Base-by-base conservation (phyloP, 2,797 vertebrate genomes). In the Coracias cyanogaster region DNA sequence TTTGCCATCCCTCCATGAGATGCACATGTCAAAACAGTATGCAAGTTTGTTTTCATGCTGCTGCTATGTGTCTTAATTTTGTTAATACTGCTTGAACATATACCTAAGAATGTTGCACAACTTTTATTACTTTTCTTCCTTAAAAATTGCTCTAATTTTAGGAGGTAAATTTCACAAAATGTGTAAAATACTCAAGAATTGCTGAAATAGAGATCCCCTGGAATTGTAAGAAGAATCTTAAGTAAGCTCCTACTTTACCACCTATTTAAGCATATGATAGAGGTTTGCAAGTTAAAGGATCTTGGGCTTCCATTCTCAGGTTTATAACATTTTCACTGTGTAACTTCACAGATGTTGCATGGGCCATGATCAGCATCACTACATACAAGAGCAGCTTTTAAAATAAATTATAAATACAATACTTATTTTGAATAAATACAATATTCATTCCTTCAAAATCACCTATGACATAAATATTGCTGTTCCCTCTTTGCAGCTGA, bases 21-120 rank as follows among this genome's bases (percentile, higher is more conserved):
- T 72, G 67, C 90, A 96, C 46, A 31, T 48, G 43, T 92, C 95
- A 94, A 83, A 94, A 95, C 71, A 94, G 52, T 49, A 85, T 24
- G 72, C 52, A 91, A 78, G 87, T 81, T 91, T 69, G 49, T 69
- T 94, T 93, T 79, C 70, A 61, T 72, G 76, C 54, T 67, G 39
- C 82, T 83, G 65, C 76, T 77, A 52, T 1, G 0, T 60, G 39
- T 70, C 73, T 86, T 83, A 51, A 81, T 88, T 93, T 41, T 82
- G 51, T 90, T 89, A 86, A 69, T 73, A 69, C 13, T 55, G 12
- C 54, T 79, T 65, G 10, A 54, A 54, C 51, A 55, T 65, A 58
- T 86, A 72, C 2, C 0, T 33, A 85, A 64, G 22, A 58, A 26
- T 52, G 65, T 26, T 33, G 13, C 18, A 72, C 28, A 81, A 46